Evolutionary conservation across 2,797 vertebrate genomes (phyloP).

Genomic region (Acrossocheilus fasciatus): DNA sequence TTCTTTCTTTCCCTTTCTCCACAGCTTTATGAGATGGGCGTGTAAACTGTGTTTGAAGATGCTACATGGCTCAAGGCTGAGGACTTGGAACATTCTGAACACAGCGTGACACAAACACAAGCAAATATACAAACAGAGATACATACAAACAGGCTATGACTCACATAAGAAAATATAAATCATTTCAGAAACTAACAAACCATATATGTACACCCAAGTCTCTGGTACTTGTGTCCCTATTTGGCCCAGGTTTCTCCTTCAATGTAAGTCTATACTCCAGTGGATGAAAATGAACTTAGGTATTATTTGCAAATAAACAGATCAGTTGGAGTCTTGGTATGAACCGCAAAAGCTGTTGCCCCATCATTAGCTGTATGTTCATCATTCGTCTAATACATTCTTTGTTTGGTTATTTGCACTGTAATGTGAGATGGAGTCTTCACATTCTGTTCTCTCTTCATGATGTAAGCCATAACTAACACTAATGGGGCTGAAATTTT

Average conservation of each 20-base stretch:
- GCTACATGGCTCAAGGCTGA: conserved; percentile 37
- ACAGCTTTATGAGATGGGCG: background rate
- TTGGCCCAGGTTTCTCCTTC: background rate
- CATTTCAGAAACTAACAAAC: background rate
- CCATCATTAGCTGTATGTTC: background rate
- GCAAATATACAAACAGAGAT: background rate
- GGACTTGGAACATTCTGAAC: conserved; percentile 28
- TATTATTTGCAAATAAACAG: background rate
- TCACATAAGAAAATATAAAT: background rate
- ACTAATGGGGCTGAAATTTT: conserved; percentile 11
- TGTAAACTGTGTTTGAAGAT: conserved; percentile 37
- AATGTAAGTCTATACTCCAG: background rate
- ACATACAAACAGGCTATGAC: conserved; percentile 8
- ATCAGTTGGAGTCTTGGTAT: background rate
- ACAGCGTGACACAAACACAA: conserved; percentile 5
- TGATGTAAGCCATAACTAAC: conserved; percentile 13
- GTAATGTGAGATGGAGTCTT: background rate
- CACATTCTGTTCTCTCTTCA: conserved; percentile 24
- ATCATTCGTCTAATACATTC: background rate
- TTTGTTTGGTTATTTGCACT: background rate
- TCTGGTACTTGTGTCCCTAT: background rate
- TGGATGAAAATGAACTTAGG: too few species aligned
- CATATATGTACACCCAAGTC: background rate
- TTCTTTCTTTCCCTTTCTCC: background rate
- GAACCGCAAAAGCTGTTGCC: background rate